These are phyloP conservation scores for Pelecanoides urinatrix DNA, from an alignment of 2,113 vertebrate genomes.

Conservation along the genomic window DNA sequence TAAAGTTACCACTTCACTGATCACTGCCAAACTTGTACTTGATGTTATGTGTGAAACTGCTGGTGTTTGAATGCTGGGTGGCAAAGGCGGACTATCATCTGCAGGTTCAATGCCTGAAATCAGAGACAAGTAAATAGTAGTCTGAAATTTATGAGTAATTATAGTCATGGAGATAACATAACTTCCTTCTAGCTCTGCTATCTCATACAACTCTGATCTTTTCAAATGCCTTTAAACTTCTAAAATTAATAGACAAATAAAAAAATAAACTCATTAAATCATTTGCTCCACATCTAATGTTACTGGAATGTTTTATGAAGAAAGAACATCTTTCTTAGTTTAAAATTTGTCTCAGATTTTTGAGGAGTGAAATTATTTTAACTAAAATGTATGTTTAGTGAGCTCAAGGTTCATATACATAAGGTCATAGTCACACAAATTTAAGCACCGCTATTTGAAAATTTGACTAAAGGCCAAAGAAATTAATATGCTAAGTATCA, in stretches of 20 bases:
- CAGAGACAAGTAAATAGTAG: constrained; percentile 6
- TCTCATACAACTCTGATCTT: neutral
- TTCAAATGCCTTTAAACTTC: neutral
- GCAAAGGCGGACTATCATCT: neutral
- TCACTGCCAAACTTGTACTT: neutral
- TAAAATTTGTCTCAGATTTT: neutral
- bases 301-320: neutral
- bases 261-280: neutral
- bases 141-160: neutral
- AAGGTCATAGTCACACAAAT: neutral
- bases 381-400: neutral
- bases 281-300: neutral
- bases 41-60: neutral
- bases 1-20: neutral
- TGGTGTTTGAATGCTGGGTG: neutral
- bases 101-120: constrained; percentile 82
- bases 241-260: neutral
- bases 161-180: neutral
- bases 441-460: neutral
- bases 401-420: neutral
- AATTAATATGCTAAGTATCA: neutral
- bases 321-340: neutral
- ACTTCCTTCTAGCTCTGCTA: too few species aligned
- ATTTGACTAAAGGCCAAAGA: neutral
- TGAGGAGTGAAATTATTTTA: neutral